phyloP scores from a whole-genome alignment of 2,797 vertebrate genomes.

The Agapornis canus region DNA sequence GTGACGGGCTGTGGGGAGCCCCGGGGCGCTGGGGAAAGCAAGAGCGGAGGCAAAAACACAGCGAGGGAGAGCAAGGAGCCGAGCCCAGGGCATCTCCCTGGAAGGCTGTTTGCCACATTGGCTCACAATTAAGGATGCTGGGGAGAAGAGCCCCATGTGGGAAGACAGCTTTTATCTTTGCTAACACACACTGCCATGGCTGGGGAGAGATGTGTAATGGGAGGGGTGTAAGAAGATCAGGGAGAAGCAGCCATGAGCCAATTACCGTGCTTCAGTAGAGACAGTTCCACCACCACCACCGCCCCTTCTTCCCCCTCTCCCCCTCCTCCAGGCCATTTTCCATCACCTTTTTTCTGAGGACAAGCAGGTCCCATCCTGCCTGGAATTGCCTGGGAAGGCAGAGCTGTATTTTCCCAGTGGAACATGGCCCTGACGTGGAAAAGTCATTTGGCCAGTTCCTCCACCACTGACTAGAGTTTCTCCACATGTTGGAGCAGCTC shows the following conservation, averaged over 20 bases:
- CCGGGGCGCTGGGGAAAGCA: fast-evolving
- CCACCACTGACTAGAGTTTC: background rate
- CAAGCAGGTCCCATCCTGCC: background rate
- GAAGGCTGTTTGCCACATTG: background rate
- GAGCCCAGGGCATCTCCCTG: background rate
- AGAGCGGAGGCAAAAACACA: background rate
- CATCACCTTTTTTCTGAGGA: background rate
- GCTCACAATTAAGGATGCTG: background rate
- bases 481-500: fast-evolving
- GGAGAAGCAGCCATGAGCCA: background rate
- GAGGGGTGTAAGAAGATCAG: background rate
- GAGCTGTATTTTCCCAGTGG: background rate
- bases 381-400: background rate
- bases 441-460: background rate
- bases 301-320: background rate
- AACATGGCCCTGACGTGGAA: background rate
- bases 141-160: background rate
- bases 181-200: background rate
- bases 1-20: background rate
- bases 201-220: background rate
- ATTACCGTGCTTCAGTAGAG: background rate
- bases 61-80: background rate
- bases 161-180: slow-evolving; percentile 45
- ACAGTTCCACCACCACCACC: background rate
- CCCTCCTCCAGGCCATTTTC: background rate